These are phyloP conservation scores for Eubasilissa regina DNA, from an alignment of 1,140 invertebrate genomes.

Conservation along the genomic window DNA sequence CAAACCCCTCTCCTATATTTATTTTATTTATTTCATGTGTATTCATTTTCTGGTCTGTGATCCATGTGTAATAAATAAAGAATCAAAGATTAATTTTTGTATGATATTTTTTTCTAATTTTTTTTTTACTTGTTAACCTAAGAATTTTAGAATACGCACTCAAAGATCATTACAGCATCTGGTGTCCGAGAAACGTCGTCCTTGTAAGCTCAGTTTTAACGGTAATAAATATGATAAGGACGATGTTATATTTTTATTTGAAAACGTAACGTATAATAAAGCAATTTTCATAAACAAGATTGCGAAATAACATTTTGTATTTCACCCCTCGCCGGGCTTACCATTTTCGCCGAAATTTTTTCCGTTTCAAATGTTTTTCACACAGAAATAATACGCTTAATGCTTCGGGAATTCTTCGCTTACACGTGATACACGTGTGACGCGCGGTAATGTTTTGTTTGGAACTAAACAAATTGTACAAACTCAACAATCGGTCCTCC, in stretches of 20 bases:
- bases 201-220: not conserved
- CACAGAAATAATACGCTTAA: not conserved
- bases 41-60: too few species aligned
- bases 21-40: too few species aligned
- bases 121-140: too few species aligned
- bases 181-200: too few species aligned
- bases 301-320: not conserved
- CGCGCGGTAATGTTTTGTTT: not conserved
- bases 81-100: too few species aligned
- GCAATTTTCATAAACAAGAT: not conserved
- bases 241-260: not conserved
- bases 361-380: constrained; percentile 1
- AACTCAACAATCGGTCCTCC: too few species aligned
- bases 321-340: not conserved
- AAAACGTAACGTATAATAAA: not conserved
- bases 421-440: not conserved
- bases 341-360: not conserved
- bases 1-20: too few species aligned
- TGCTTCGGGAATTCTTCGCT: not conserved
- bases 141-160: too few species aligned
- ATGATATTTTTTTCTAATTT: too few species aligned
- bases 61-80: too few species aligned
- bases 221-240: not conserved
- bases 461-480: not conserved
- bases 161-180: too few species aligned